phyloP scores from a whole-genome alignment of 1,140 invertebrate species.

The Diprion similis region DNA sequence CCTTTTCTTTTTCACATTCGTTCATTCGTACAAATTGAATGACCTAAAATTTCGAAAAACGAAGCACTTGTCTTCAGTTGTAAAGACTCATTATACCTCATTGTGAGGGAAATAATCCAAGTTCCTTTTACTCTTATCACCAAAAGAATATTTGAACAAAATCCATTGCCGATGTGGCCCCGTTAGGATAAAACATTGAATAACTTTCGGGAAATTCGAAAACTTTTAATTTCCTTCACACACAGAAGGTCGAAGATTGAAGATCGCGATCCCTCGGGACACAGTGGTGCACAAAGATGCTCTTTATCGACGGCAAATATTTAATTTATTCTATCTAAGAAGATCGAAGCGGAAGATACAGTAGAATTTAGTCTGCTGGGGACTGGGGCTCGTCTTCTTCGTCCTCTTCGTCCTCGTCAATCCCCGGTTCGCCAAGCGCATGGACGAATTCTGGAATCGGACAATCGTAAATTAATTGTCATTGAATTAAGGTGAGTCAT shows the following conservation, averaged over 20 bases:
- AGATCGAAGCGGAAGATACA: constrained; percentile 5
- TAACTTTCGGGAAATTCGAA: background rate
- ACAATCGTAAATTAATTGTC: background rate
- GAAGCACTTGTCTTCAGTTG: too few species aligned
- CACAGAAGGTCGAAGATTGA: background rate
- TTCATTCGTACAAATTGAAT: too few species aligned
- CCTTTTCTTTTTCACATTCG: background rate
- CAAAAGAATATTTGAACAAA: background rate
- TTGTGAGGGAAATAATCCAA: too few species aligned
- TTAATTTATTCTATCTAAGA: constrained; percentile 7
- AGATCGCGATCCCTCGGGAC: background rate
- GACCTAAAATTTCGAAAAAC: too few species aligned
- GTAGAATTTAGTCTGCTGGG: constrained; percentile 42
- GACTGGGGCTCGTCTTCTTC: constrained; percentile 73
- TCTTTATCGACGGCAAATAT: background rate
- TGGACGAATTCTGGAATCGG: constrained; percentile 79
- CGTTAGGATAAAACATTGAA: too few species aligned
- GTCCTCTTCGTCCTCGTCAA: constrained; percentile 78
- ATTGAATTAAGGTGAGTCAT: constrained; percentile 2
- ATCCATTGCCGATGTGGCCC: background rate
- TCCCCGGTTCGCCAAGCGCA: constrained; percentile 80
- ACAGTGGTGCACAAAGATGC: background rate
- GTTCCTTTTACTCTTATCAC: too few species aligned
- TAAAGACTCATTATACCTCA: too few species aligned
- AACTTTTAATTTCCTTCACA: background rate